Base-by-base conservation (phyloP, 1,140 invertebrate genomes). In the Rhizoglyphus robini region DNA sequence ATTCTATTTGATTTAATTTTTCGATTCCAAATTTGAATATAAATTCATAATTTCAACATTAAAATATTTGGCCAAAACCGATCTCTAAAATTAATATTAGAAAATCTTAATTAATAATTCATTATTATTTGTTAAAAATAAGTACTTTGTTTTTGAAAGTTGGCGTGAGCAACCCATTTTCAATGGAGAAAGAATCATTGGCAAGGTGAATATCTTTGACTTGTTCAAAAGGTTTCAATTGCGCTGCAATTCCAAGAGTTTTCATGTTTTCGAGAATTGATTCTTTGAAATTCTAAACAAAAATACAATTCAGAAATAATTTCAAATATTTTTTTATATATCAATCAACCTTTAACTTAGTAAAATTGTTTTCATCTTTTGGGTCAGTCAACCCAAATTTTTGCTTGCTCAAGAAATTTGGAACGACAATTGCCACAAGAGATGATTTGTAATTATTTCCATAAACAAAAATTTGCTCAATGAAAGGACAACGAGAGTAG, bases 381-480 rank as follows among this genome's bases (percentile, higher is more conserved):
- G 84, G 83, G 69, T 92, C 87, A 75, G 88, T 88, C 64, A 76
- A 71, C 11, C 88, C 89, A 87, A 88, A 94, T 72, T 85, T 85
- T 73, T 91, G 90, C 11, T 96, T 79, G 25, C 90, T 86, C 70
- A 96, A 91, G 29, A 90, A 87, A 74, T 97, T 90, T 48, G 95
- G 95, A 62, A 97, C 88, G 62, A 96, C 87, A 63, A 98, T 83
- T 32, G 86, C 94, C 59, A 99, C 86, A 65, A 97, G 84, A 77
- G 88, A 93, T 29, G 92, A 92, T 86, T 97, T 93, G 49, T 96
- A 80, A 71, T 92, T 96, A 80, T 97, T 91, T 62, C 96, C 96
- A 76, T 98, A 86, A 8, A 99, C 90, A 79, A 90, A 98, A 18
- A 96, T 85, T 82, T 99, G 95, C 71, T 90, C 84, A 4, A 99